A percentile compares a stretch with the other conserved stretches of the same genome.
Conservation (phyloP, 2,113 vertebrate genomes). For the Sander vitreus region DNA sequence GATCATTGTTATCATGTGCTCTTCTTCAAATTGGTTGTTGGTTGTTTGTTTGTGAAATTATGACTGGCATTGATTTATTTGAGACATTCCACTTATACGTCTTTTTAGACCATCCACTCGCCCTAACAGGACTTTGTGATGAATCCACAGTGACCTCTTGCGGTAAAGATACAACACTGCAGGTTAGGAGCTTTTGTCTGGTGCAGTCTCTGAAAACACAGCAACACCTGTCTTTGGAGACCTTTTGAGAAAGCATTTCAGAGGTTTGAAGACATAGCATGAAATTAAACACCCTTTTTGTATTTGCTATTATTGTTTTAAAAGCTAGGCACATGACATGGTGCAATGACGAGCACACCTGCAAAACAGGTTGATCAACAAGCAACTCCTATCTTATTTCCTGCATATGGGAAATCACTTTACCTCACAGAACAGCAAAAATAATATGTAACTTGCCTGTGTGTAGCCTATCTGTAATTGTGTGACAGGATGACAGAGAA, state of each 20-base stretch:
- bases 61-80: conserved; percentile 29
- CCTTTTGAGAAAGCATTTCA: neutral
- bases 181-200: neutral
- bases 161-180: conserved; percentile 24
- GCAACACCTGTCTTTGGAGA: too few species aligned
- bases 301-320: neutral
- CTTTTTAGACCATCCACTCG: neutral
- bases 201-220: neutral
- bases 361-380: conserved; percentile 34
- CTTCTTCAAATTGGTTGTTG: neutral
- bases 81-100: conserved; percentile 17
- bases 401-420: neutral
- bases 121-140: neutral
- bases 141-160: conserved; percentile 57
- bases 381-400: neutral
- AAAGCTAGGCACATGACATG: neutral
- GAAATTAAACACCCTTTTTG: neutral
- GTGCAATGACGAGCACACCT: neutral
- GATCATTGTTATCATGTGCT: neutral
- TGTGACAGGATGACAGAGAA: neutral
- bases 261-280: neutral
- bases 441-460: neutral
- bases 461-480: neutral
- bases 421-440: neutral
- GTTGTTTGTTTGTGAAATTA: neutral